Evolutionary conservation across 35 echinoderm and acorn worm species (phyloP).

Genomic region (Chiridota heheva): DNA sequence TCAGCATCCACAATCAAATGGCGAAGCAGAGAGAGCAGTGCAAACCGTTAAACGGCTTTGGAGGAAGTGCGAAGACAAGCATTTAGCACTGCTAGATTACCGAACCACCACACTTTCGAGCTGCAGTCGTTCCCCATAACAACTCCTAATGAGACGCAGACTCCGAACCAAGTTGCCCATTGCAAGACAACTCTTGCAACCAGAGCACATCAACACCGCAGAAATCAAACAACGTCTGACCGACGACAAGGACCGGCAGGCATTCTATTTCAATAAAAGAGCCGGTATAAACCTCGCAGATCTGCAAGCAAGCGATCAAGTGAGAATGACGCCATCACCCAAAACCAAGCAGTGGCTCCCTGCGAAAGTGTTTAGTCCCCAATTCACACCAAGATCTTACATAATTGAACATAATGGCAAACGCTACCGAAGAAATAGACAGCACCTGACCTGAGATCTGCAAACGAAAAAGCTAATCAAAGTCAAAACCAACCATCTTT

Average conservation of each 20-base stretch:
- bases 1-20: conserved; percentile 55
- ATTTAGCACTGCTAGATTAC: conserved; percentile 74
- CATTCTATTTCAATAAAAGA: conserved; percentile 47
- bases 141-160: conserved; percentile 72
- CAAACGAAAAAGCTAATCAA: neutral
- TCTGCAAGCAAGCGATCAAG: conserved; percentile 47
- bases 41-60: conserved; percentile 63
- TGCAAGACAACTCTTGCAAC: conserved; percentile 45
- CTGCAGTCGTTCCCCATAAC: conserved; percentile 61
- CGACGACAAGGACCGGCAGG: conserved; percentile 18
- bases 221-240: conserved; percentile 31
- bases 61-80: conserved; percentile 56
- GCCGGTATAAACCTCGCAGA: conserved; percentile 42
- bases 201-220: neutral
- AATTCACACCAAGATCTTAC: conserved; percentile 49
- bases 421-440: conserved; percentile 48
- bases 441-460: conserved; percentile 39
- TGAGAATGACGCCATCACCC: conserved; percentile 60
- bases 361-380: conserved; percentile 48
- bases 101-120: conserved; percentile 49
- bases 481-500: too few relatives aligned
- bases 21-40: conserved; percentile 62
- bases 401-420: conserved; percentile 33
- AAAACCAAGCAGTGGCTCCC: conserved; percentile 62
- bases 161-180: conserved; percentile 52